Percentiles rank a stretch among this genome's conserved stretches.
Conservation (phyloP, 2,888 invertebrate species). For the Argyra leucocephala region DNA sequence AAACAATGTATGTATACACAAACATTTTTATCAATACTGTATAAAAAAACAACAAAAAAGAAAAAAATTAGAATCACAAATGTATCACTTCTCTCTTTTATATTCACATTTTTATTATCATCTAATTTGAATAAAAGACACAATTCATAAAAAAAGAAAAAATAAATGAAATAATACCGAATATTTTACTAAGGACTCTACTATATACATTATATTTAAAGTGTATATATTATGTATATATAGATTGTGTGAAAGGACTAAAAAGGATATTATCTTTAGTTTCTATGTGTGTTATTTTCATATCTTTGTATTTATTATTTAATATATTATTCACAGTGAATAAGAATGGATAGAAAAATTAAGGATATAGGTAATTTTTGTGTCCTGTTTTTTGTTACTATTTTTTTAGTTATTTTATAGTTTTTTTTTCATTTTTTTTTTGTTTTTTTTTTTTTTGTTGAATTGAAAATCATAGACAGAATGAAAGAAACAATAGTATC, state of each 20-base stretch:
- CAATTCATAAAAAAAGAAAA: neutral
- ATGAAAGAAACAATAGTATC: neutral
- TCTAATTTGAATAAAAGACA: constrained; percentile 9
- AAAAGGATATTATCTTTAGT: neutral
- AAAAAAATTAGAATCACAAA: no score
- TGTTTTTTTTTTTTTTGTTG: neutral
- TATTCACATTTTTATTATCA: neutral
- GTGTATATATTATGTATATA: no score
- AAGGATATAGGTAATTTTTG: neutral
- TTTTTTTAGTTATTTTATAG: no score
- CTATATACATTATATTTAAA: neutral
- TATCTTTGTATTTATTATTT: neutral
- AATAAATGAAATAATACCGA: neutral
- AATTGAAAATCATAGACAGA: neutral
- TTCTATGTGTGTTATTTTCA: neutral
- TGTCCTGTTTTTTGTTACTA: neutral
- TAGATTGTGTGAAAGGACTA: neutral
- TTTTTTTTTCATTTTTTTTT: neutral
- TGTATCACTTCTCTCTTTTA: neutral
- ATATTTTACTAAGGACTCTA: neutral
- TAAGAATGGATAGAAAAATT: neutral
- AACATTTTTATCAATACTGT: no score
- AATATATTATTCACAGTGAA: neutral
- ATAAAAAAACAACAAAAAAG: no score
- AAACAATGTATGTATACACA: no score